A percentile compares a stretch with the other conserved stretches of the same genome.
phyloP scores from a whole-genome alignment of 1,140 invertebrate genomes.

The Chrysopa pallens region DNA sequence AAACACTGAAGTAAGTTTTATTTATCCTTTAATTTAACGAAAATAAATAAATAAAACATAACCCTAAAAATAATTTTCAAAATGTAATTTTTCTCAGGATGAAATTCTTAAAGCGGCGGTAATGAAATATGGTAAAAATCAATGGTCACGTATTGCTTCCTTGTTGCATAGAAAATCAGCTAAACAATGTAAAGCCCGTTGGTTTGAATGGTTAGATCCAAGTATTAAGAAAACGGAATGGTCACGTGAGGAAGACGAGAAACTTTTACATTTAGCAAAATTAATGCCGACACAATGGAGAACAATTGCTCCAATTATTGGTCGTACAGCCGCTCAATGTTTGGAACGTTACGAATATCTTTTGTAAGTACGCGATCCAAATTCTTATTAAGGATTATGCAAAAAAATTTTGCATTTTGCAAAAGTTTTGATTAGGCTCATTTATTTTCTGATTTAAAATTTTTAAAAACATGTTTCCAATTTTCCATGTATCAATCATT shows the following conservation, averaged over 20 bases:
- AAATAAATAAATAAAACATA: conserved; percentile 7
- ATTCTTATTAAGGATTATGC: too few relatives aligned
- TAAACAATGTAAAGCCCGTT: conserved; percentile 98
- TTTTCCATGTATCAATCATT: too few relatives aligned
- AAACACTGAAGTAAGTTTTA: conserved; percentile 82
- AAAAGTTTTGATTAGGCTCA: too few relatives aligned
- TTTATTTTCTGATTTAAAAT: too few relatives aligned
- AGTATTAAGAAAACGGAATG: conserved; percentile 99
- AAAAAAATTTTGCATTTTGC: too few relatives aligned
- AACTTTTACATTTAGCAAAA: conserved; percentile 92
- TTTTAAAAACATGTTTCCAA: too few relatives aligned
- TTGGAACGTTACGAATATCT: conserved; percentile 94
- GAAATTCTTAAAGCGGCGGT: conserved; percentile 99
- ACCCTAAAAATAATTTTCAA: conserved; percentile 6
- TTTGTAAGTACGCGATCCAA: conserved; percentile 72
- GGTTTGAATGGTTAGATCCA: conserved; percentile 99
- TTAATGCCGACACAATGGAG: conserved; percentile 99
- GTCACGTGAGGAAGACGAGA: conserved; percentile 98
- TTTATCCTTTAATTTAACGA: neutral
- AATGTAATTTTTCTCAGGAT: conserved; percentile 53
- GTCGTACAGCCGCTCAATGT: conserved; percentile 95
- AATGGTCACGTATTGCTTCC: conserved; percentile 99
- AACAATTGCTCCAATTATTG: conserved; percentile 97
- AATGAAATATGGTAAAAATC: conserved; percentile 99
- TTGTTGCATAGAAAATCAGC: conserved; percentile 96